phyloP scores from a whole-genome alignment of 2,888 invertebrate species.

The Cerastis rubricosa region DNA sequence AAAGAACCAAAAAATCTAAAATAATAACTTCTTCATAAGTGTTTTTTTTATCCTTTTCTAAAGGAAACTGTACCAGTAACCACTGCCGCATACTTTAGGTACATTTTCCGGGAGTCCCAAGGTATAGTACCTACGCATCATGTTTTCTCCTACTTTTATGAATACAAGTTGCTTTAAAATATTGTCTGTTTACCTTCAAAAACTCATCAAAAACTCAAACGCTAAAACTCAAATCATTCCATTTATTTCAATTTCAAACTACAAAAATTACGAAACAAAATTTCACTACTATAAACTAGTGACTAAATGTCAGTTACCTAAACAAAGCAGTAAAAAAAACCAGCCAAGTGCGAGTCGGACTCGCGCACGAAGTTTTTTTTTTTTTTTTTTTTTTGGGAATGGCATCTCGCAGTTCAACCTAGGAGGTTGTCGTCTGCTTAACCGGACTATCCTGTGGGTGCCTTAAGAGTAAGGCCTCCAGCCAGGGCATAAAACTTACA shows the following conservation, averaged over 20 bases:
- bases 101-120: not conserved
- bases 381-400: no score
- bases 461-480: no score
- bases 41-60: not conserved
- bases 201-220: no score
- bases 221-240: no score
- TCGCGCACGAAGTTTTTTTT: no score
- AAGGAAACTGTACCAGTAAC: not conserved
- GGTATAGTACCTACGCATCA: not conserved
- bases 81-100: not conserved
- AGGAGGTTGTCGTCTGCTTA: no score
- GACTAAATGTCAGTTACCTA: not conserved
- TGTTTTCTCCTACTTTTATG: not conserved
- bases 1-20: not conserved
- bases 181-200: not conserved
- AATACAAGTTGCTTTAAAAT: constrained; percentile 3
- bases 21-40: not conserved
- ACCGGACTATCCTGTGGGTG: no score
- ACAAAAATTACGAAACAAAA: not conserved
- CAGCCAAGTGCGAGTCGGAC: no score
- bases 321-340: constrained; percentile 38
- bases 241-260: constrained; percentile 38
- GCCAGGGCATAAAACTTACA: no score
- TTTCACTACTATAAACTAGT: not conserved
- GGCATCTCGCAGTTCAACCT: no score